These are phyloP conservation scores for Loripinus fragilis DNA, from an alignment of 2,888 invertebrate species.

Conservation along the genomic window DNA sequence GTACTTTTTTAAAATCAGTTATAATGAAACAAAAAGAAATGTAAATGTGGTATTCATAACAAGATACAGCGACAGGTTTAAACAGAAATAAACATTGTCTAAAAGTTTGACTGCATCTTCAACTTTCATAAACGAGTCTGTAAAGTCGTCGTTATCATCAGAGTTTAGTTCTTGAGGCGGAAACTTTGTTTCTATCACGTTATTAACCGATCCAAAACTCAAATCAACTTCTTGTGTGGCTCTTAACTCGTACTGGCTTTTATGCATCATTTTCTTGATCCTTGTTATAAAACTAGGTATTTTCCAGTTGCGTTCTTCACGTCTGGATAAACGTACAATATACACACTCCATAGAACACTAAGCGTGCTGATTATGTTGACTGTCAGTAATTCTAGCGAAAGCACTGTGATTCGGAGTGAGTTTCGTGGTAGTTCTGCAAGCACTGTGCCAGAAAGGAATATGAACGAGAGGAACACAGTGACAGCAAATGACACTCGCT, in stretches of 20 bases:
- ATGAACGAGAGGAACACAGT: not conserved
- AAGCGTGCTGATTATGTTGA: not conserved
- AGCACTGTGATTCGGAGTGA: not conserved
- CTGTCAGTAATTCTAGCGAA: not conserved
- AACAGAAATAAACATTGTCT: not conserved
- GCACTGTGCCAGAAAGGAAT: not conserved
- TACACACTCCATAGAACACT: slow-evolving; percentile 1
- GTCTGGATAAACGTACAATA: not conserved
- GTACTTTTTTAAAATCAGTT: no score
- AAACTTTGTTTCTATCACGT: not conserved
- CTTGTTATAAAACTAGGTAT: not conserved
- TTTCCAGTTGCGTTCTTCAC: no score
- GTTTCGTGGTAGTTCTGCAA: not conserved
- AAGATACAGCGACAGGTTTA: not conserved
- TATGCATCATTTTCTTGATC: not conserved
- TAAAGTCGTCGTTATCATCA: not conserved
- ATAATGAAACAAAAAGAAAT: not conserved
- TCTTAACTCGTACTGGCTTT: not conserved
- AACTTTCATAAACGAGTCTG: not conserved
- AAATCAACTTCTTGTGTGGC: not conserved
- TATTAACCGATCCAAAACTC: not conserved
- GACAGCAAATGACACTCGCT: not conserved
- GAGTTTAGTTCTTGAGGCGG: not conserved
- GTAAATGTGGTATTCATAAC: not conserved
- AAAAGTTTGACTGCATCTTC: not conserved